Base-by-base conservation (phyloP, 2,113 vertebrate genomes). In the Pachypanchax playfairii region DNA sequence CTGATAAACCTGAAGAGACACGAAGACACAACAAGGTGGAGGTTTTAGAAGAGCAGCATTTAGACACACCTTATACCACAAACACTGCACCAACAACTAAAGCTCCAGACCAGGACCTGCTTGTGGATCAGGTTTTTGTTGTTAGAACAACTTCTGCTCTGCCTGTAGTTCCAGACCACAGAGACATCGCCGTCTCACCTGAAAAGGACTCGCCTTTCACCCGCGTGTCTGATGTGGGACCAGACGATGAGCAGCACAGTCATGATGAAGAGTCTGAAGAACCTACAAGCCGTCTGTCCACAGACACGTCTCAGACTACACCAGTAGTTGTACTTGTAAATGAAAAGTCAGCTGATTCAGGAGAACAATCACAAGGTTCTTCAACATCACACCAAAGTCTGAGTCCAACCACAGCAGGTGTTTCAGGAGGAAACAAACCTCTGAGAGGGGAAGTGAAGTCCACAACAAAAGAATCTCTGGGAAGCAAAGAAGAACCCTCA, bases 171-270 rank as follows among this genome's bases (percentile, higher is more conserved):
- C 33, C 57, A 18, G 66, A 77, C 4, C 59, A 31, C 24, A 75
- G 33, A 35, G 65, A 24, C 58, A 73, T 75, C 1, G 63, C 33
- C 0, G 67, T 84, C 1, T 87, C 81, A 0, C 80, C 85, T 8
- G 87, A 92, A 26, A 90, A 77, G 59, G 90, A 91, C 48, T 92
- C 90, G 0, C 90, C 91, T 0, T 93, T 91, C 51, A 89, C 84
- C 2, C 76, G 83, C 15, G 83, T 91, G 36, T 86, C 86, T 0
- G 79, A 92, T 44, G 68, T 53, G 0, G 78, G 24, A 1, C 77
- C 82, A 0, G 86, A 83, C 3, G 74, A 90, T 0, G 77, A 90
- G 3, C 80, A 84, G 17, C 49, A 10, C 2, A 66, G 43, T 36
- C 69, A 70, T 0, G 63, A 82, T 11, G 65, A 73, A 4, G 1